These are phyloP conservation scores for Sinocyclocheilus anophthalmus DNA, from an alignment of 2,113 vertebrate genomes.

Conservation along the genomic window DNA sequence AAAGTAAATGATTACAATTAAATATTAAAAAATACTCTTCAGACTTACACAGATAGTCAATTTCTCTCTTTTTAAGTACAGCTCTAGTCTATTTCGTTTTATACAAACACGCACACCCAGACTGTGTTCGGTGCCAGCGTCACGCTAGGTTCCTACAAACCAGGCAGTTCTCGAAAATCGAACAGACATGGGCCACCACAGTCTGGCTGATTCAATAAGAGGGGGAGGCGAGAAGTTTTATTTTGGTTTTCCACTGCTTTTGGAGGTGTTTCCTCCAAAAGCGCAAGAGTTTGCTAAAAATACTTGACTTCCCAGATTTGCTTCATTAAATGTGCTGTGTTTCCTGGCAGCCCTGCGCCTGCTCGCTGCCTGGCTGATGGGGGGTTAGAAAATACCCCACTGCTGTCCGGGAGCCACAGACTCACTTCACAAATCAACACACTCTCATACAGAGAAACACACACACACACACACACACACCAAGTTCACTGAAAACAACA, in stretches of 20 bases:
- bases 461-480: slow-evolving; percentile 26
- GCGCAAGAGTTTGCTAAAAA: slow-evolving; percentile 71
- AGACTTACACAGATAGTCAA: neutral
- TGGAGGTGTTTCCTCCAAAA: slow-evolving; percentile 64
- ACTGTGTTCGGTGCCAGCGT: neutral
- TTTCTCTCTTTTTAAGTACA: neutral
- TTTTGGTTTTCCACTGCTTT: slow-evolving; percentile 47
- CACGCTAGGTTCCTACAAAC: slow-evolving; percentile 16
- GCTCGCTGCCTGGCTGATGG: slow-evolving; percentile 50
- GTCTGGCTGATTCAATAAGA: slow-evolving; percentile 24
- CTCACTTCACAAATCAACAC: slow-evolving; percentile 43
- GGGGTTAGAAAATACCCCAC: slow-evolving; percentile 36
- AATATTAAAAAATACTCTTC: neutral
- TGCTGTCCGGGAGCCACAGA: slow-evolving; percentile 38
- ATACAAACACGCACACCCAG: neutral
- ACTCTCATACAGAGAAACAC: slow-evolving; percentile 33
- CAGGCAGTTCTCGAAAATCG: slow-evolving; percentile 26
- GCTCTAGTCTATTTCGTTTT: slow-evolving; percentile 9
- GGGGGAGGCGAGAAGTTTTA: slow-evolving; percentile 14
- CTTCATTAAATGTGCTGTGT: slow-evolving; percentile 71
- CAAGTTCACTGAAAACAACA: neutral
- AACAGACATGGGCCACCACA: slow-evolving; percentile 6
- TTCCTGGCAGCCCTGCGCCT: slow-evolving; percentile 67
- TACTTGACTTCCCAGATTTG: slow-evolving; percentile 69
- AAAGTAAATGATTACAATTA: neutral